A percentile compares a stretch with the other conserved stretches of the same genome.
Conservation (phyloP, 2,888 invertebrate genomes). For the Gnatocerus cornutus region DNA sequence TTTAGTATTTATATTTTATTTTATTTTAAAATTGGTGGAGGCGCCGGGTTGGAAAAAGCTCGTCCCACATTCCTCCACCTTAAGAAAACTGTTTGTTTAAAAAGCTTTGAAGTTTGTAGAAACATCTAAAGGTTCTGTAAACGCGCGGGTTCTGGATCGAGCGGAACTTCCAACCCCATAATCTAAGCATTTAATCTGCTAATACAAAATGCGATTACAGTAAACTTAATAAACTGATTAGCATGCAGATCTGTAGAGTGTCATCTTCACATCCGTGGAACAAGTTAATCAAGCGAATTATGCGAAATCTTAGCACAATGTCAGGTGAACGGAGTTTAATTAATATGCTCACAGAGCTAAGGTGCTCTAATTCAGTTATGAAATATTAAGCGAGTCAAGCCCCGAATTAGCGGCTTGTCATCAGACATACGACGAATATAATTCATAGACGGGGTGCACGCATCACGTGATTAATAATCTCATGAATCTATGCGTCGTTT, state of each 20-base stretch:
- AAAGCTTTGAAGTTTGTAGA: not conserved
- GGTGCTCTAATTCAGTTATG: conserved; percentile 68
- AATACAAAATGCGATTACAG: conserved; percentile 64
- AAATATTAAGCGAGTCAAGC: conserved; percentile 67
- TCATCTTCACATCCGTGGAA: conserved; percentile 63
- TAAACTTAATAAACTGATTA: conserved; percentile 67
- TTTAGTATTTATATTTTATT: too few species aligned
- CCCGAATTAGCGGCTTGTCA: conserved; percentile 66
- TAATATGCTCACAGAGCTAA: conserved; percentile 66
- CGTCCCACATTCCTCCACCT: not conserved
- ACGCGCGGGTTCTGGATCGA: conserved; percentile 15
- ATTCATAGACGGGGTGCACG: conserved; percentile 61
- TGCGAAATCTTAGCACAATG: conserved; percentile 68
- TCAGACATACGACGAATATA: conserved; percentile 58
- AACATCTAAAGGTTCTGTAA: not conserved
- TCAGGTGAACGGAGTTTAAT: conserved; percentile 65
- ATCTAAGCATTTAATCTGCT: conserved; percentile 58
- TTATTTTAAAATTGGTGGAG: conserved; percentile 23
- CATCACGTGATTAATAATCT: conserved; percentile 64
- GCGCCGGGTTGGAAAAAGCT: conserved; percentile 1
- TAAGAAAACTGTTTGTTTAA: not conserved
- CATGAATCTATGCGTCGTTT: conserved; percentile 62
- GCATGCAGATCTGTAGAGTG: conserved; percentile 64
- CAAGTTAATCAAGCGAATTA: conserved; percentile 68
- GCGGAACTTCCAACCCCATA: conserved; percentile 43